Evolutionary conservation across 1,140 invertebrate species (phyloP), one percentile per base, ranked within the genome.

Genomic region (Drosophila bocqueti): DNA sequence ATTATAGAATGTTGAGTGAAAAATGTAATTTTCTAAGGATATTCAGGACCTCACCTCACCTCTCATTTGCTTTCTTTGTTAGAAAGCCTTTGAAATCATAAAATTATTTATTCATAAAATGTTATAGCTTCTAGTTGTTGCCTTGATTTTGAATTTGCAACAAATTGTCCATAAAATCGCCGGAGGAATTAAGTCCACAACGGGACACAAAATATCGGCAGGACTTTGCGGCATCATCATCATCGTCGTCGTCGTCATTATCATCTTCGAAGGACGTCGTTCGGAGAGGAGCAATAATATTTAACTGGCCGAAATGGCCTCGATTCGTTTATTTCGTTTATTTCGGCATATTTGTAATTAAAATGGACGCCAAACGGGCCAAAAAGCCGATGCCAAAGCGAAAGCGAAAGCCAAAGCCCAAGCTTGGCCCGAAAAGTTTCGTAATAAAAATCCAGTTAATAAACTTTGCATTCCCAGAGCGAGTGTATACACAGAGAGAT

Each of bases 361-460:
- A 83, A 83, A 71, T 40, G 80, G 57, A 82, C 60, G 68, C 62
- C 59, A 47, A 74, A 63, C 38, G 42, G 45, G 45, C 36, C 42
- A 31, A 52, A 24, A 24, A 24, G 24, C 24, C 24, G 24, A 24
- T 24, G 24, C 24, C 24, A 24, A 24, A 24, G 24, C 24, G 24
- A 24, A 24, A 34, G 29, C 29, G n/a, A 49, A 45, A 43, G 49
- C 13, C 50, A 49, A 45, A 47, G 50, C 18, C 66, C 31, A 10
- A 38, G 47, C 24, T 49, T 26, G 47, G 24, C 15, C 29, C 50
- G 15, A 50, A 61, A 83, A 83, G 75, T 83, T 83, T 83, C 65
- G 75, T 54, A 79, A 83, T 83, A 76, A 79, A 83, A 83, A 79
- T 76, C 65, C 76, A 79, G 69, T 83, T 83, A 83, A 83, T 83